A percentile compares a stretch with the other conserved stretches of the same genome.
These are phyloP conservation scores for Polylopha cassiicola DNA, from an alignment of 2,888 invertebrate species.

Conservation along the genomic window DNA sequence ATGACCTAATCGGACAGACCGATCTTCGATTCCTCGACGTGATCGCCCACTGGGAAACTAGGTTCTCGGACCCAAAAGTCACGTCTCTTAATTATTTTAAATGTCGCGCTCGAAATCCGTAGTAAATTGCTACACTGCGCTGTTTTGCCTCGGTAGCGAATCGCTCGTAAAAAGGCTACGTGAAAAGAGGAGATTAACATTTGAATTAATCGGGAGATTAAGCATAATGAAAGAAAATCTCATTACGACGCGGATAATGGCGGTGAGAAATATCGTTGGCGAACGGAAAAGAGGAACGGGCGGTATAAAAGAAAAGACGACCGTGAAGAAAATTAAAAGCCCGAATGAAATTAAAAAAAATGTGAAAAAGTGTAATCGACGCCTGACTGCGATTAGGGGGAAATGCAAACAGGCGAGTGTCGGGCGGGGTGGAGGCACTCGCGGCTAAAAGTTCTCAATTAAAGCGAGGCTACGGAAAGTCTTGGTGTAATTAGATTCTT, in stretches of 20 bases:
- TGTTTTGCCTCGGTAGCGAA: conserved; percentile 58
- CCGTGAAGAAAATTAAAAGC: conserved; percentile 75
- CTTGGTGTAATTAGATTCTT: conserved; percentile 73
- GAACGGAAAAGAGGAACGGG: conserved; percentile 56
- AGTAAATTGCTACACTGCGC: conserved; percentile 47
- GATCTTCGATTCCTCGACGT: conserved; percentile 37
- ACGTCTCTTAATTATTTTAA: conserved; percentile 72
- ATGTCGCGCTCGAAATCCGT: conserved; percentile 56
- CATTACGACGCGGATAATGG: conserved; percentile 74
- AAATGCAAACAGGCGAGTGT: conserved; percentile 57
- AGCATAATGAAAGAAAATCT: conserved; percentile 78
- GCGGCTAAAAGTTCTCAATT: conserved; percentile 68
- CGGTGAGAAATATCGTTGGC: conserved; percentile 69
- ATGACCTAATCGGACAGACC: conserved; percentile 65
- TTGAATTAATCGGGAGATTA: conserved; percentile 78
- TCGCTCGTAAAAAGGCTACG: conserved; percentile 62
- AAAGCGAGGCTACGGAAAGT: conserved; percentile 66
- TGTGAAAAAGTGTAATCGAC: conserved; percentile 76
- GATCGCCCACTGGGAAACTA: conserved; percentile 19
- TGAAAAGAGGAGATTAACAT: conserved; percentile 73
- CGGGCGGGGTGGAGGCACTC: conserved; percentile 28
- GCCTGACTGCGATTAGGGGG: conserved; percentile 62
- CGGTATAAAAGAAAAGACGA: conserved; percentile 65
- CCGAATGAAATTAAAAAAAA: conserved; percentile 75
- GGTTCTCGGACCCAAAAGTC: conserved; percentile 36